Evolutionary conservation across 2,888 invertebrate species (phyloP).

Genomic region (Poecilobothrus nobilitatus): DNA sequence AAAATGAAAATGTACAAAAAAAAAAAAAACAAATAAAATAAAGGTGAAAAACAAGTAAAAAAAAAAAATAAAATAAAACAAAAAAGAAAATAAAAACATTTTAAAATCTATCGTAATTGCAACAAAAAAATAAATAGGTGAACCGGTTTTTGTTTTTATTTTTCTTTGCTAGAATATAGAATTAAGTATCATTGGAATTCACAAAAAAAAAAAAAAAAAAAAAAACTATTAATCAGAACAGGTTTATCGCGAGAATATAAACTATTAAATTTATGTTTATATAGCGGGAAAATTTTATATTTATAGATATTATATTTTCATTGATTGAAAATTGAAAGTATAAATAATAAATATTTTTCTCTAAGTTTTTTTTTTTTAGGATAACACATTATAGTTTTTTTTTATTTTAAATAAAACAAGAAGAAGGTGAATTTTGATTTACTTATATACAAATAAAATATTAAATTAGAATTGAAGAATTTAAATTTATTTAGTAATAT

Average conservation of each 20-base stretch:
- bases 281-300: background rate
- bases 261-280: background rate
- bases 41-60: background rate
- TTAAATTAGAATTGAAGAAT: no score
- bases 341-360: no score
- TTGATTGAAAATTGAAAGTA: conserved; percentile 3
- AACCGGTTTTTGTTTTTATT: background rate
- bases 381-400: no score
- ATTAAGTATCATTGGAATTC: background rate
- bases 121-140: conserved; percentile 1
- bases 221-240: background rate
- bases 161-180: background rate
- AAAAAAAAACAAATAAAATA: no score
- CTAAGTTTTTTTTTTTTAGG: no score
- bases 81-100: background rate
- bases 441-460: no score
- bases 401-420: no score
- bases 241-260: background rate
- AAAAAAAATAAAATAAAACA: background rate
- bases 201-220: no score
- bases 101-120: background rate
- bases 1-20: no score
- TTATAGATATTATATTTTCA: background rate
- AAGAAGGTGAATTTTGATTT: no score
- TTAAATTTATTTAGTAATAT: no score